These are phyloP conservation scores for Okamejei kenojei DNA, from an alignment of 2,797 vertebrate genomes.

Conservation along the genomic window DNA sequence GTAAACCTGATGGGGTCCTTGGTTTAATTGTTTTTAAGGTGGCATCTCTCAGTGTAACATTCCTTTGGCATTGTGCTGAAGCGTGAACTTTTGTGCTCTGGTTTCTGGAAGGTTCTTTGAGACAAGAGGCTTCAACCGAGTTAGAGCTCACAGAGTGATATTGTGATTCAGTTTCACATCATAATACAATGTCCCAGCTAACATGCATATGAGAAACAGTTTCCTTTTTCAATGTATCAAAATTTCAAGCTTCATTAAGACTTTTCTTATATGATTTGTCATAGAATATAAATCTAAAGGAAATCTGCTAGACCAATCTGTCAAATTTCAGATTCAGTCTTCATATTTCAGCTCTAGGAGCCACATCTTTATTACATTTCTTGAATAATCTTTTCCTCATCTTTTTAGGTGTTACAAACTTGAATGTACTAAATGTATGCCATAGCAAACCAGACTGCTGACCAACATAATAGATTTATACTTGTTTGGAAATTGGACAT, in stretches of 20 bases:
- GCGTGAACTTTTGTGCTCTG: no score
- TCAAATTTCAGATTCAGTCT: neutral
- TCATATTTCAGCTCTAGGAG: neutral
- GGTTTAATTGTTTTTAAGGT: no score
- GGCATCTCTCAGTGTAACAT: no score
- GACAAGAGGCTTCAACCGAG: no score
- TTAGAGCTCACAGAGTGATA: no score
- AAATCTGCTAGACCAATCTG: neutral
- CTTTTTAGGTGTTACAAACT: neutral
- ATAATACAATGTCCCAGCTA: neutral
- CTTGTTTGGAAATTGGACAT: neutral
- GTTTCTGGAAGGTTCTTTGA: no score
- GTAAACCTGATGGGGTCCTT: no score
- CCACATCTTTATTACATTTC: neutral
- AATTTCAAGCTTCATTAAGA: neutral
- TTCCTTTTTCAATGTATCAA: neutral
- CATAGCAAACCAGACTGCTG: neutral
- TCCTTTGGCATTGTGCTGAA: no score
- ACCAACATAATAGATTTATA: neutral
- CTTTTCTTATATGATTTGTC: neutral
- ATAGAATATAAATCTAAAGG: neutral
- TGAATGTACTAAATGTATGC: neutral
- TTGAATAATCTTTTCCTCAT: neutral
- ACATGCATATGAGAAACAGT: neutral
- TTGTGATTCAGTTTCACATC: neutral